phyloP scores from a whole-genome alignment of 2,888 invertebrate genomes.

The Leptinotarsa rubiginosa region DNA sequence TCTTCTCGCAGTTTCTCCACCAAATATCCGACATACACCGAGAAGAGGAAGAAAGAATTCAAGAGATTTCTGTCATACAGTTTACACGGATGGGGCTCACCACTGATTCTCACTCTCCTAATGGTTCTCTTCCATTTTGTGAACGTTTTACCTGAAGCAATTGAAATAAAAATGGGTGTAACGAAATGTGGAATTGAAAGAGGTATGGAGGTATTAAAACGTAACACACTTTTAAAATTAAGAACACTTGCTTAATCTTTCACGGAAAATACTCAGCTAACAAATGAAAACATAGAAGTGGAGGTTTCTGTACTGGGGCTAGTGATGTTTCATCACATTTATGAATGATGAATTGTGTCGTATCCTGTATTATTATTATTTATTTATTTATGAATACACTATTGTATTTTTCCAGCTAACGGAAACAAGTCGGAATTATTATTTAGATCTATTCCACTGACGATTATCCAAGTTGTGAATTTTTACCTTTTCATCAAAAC shows the following conservation, averaged over 20 bases:
- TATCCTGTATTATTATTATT: neutral
- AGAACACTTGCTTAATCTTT: no score
- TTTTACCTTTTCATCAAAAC: constrained; percentile 77
- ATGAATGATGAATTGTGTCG: no score
- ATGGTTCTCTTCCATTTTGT: constrained; percentile 71
- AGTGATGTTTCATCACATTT: no score
- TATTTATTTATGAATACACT: neutral
- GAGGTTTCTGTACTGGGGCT: no score
- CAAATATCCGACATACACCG: constrained; percentile 21
- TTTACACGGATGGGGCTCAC: constrained; percentile 78
- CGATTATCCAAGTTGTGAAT: constrained; percentile 73
- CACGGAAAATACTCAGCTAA: no score
- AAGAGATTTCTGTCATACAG: constrained; percentile 76
- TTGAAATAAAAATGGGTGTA: constrained; percentile 45
- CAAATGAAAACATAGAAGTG: no score
- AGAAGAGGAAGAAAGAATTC: constrained; percentile 62
- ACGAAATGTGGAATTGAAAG: constrained; percentile 48
- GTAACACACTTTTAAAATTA: no score
- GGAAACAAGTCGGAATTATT: constrained; percentile 54
- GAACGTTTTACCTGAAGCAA: constrained; percentile 59
- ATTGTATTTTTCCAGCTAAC: neutral
- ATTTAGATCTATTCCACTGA: constrained; percentile 68
- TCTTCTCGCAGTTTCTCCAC: constrained; percentile 6
- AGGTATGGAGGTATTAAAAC: constrained; percentile 33
- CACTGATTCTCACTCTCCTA: constrained; percentile 70